Evolutionary conservation across 2,888 invertebrate genomes (phyloP).

Genomic region (Spodoptera exigua): DNA sequence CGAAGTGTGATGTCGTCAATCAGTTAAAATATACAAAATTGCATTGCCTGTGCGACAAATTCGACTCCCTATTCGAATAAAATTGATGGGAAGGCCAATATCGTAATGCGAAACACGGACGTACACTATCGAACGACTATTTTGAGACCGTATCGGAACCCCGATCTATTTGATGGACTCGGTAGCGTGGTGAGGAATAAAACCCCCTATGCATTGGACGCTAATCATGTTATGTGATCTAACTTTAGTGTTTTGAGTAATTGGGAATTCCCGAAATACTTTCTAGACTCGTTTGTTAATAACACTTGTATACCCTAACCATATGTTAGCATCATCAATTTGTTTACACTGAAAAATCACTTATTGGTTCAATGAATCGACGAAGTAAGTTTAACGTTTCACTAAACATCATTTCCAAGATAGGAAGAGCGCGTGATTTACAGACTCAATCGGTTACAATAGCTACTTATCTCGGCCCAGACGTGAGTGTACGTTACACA

Average conservation of each 20-base stretch:
- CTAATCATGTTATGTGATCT: conserved; percentile 78
- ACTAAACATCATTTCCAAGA: conserved; percentile 40
- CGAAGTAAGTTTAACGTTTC: conserved; percentile 23
- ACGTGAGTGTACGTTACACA: conserved; percentile 60
- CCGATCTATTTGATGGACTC: conserved; percentile 87
- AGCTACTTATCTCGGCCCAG: conserved; percentile 50
- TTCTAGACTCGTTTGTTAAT: conserved; percentile 38
- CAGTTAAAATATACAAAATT: conserved; percentile 57
- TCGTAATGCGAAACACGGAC: conserved; percentile 81
- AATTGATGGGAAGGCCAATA: conserved; percentile 82
- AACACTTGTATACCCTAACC: not conserved
- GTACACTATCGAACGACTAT: conserved; percentile 72
- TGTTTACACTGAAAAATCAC: not conserved
- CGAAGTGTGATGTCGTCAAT: conserved; percentile 33
- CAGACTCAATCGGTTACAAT: conserved; percentile 54
- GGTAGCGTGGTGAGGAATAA: conserved; percentile 69
- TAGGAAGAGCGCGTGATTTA: conserved; percentile 60
- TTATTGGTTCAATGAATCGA: conserved; percentile 1
- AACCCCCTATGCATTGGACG: conserved; percentile 72
- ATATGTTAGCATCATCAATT: not conserved
- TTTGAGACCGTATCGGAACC: conserved; percentile 78
- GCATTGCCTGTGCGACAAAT: conserved; percentile 62
- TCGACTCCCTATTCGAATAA: conserved; percentile 71
- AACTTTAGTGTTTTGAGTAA: conserved; percentile 71
- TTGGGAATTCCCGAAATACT: conserved; percentile 66